Base-by-base conservation (phyloP, 1,140 invertebrate species). In the Leptinotarsa texana region DNA sequence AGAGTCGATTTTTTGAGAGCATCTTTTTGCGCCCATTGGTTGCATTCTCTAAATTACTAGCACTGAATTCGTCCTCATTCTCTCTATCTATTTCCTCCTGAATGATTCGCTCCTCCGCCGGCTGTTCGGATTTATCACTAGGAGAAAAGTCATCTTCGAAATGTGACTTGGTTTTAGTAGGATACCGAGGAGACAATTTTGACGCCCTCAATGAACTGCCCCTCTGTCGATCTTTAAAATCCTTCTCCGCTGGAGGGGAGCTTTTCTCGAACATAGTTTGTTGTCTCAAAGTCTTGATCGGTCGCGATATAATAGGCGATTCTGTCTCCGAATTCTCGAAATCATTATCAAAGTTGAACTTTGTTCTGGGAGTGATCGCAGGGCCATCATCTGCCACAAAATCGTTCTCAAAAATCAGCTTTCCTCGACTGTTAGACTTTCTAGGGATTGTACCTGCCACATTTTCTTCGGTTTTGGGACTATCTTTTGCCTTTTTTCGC, bases 101-200 rank as follows among this genome's bases (percentile, higher is more conserved):
- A 62, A 83, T 82, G 63, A 78, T 83, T 3, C 79, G 78, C 61
- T 78, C 76, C 69, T 81, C 74, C 68, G 76, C 74, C 77, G 77
- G 57, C 82, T 82, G 75, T 80, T 86, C 75, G 1, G 79, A 13
- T 76, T 82, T 88, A 2, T 88, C 86, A 8, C 86, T 87, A 5
- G 90, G 88, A 1, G 91, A 91, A 76, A 93, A 90, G 82, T 93
- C 92, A 81, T 93, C 92, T 80, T 93, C 92, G 86, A 93, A 93
- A 76, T 90, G 87, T 11, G 90, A 90, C 6, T 89, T 87, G 3
- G 88, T 83, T 73, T 89, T 88, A 42, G 85, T 79, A 11, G 85
- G 87, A 78, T 83, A 88, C 24, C 33, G 63, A 6, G 78, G 78
- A 21, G 79, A 80, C 57, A 78, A 57, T 65, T 79, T 80, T 4